Base-by-base conservation (phyloP, 2,797 vertebrate genomes). In the Sebastiscus albofasciatus region DNA sequence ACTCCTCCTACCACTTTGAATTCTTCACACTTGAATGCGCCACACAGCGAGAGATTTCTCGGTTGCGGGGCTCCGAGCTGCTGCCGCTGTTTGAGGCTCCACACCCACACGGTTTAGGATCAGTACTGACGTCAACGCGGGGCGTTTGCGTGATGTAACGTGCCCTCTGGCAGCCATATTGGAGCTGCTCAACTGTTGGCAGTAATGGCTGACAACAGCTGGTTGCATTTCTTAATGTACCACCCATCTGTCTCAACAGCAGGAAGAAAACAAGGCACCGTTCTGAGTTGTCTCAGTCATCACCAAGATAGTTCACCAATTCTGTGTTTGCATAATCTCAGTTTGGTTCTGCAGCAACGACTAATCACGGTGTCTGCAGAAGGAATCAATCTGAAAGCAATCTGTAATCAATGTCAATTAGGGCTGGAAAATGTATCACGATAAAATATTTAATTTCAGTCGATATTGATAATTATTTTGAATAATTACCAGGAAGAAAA, bases 81-180 rank as follows among this genome's bases (percentile, higher is more conserved):
- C 46, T 54, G 12, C 76, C 65, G 24, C 72, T 9, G 60, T 76
- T 71, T 73, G 60, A 3, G 27, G 27, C 29, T 83, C 18, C 22
- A 31, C 76, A 10, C 71, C 75, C 79, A 79, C 76, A 29, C 83
- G 56, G 16, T 33, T 66, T 20, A 31, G 58, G 12, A 75, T 31
- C 66, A 33, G 31, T 4, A 0, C 24, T 76, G 75, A 83, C 24
- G 39, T 75, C 78, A 74, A 6, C 2, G 1, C 8, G 6, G 31
- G 74, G 46, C 22, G 13, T 66, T 70, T 16, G n/a, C 36, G 54
- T 62, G 80, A 83, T 81, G 59, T 54, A 39, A 64, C 34, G 2
- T n/a, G 49, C 66, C 82, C 71, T 24, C 82, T 58, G 72, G 84
- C 76, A 55, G 87, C 71, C 80, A 58, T 79, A 3, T 79, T 75